Conservation (phyloP, 2,888 invertebrate species). For the Plusia festucae region DNA sequence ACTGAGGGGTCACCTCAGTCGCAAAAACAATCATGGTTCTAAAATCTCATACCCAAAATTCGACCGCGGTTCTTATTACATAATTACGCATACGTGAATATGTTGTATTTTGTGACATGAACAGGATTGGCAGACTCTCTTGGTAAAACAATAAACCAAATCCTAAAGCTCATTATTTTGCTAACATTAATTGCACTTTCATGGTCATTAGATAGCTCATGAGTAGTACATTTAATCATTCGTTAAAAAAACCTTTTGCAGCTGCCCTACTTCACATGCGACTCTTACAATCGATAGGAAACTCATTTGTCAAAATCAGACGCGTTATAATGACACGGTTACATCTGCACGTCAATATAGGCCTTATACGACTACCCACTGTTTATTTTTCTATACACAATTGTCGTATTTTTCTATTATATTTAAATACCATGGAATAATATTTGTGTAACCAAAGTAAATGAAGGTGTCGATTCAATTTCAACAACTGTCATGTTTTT, state of each 20-base stretch:
- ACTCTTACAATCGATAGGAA: slow-evolving; percentile 33
- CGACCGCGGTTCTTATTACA: background rate
- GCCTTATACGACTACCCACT: background rate
- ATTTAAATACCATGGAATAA: too few relatives aligned
- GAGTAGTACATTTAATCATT: background rate
- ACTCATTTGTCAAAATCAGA: slow-evolving; percentile 37
- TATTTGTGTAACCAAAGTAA: too few relatives aligned
- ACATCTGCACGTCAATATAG: background rate
- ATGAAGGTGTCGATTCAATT: too few relatives aligned
- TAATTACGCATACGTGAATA: background rate
- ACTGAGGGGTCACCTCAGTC: too few relatives aligned
- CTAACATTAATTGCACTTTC: background rate
- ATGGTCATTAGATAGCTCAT: slow-evolving; percentile 3
- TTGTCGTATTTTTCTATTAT: too few relatives aligned
- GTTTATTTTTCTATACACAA: too few relatives aligned
- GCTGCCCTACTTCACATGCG: slow-evolving; percentile 8
- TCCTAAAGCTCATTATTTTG: background rate
- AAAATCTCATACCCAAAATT: background rate
- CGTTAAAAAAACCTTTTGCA: background rate
- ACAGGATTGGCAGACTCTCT: background rate
- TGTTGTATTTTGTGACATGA: background rate
- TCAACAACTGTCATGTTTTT: too few relatives aligned
- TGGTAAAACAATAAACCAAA: background rate
- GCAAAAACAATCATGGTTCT: too few relatives aligned
- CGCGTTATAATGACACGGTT: background rate